Base-by-base conservation (phyloP, 2,888 invertebrate species). In the Allophyes oxyacanthae region DNA sequence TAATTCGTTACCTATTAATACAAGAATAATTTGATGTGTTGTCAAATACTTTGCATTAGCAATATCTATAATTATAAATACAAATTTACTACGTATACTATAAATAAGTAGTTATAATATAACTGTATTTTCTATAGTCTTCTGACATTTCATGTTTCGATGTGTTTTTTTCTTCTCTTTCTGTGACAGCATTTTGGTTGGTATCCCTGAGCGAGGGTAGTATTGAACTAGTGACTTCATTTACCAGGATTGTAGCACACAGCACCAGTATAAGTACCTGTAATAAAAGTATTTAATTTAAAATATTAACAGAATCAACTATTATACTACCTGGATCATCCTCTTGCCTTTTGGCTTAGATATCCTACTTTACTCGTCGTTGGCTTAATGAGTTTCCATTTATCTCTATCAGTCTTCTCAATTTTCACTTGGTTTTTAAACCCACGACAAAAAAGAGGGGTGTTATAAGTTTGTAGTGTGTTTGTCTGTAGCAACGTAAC, bases 41-140 rank as follows among this genome's bases (percentile, higher is more conserved):
- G 20, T 2, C 20, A 20, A 20, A 20, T 20, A 20, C 4, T 20
- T 20, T 20, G 20, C 20, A 20, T 4, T 20, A 20, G 20, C 20
- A 20, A 15, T 13, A 25, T 25, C 13, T 20, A 20, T 20, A 20
- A 20, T 20, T 20, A 20, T 15, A 14, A 11, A 6, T 13, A 28
- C 4, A 11, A 26, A 38, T 13, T 3, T 20, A 37, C 26, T 32
- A 38, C 20, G 15, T 45, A 45, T 61, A 53, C 50, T 87, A 90
- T 87, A 92, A 86, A 72, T 91, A 90, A 0, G 92, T 92, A 0
- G 93, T 93, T 50, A 93, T 93, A 25, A 93, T 78, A 61, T 84
- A 93, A 58, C 88, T 93, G 26, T 92, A 93, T 80, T 90, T 92
- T 13, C 67, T 86, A 62, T 93, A 93, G 60, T 92, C 92, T 3